Conservation (phyloP, 2,888 invertebrate species). For the Hydrotaea cyrtoneurina region DNA sequence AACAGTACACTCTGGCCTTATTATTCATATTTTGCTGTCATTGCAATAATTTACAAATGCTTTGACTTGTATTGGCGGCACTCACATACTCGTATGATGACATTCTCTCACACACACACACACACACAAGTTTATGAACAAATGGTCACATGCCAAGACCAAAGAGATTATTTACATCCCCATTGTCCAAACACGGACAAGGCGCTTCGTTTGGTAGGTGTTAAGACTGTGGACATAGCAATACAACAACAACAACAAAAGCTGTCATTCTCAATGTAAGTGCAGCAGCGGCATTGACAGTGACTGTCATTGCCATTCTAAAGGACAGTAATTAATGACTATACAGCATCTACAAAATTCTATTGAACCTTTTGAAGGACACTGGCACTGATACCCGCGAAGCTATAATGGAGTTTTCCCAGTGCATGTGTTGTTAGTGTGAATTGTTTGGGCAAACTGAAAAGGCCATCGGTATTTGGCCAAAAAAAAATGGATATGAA, state of each 20-base stretch:
- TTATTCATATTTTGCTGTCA: conserved; percentile 19
- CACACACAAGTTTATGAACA: background rate
- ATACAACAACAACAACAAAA: conserved; percentile 14
- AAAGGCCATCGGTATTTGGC: no score
- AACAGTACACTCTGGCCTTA: background rate
- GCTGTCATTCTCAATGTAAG: background rate
- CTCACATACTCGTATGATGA: conserved; percentile 37
- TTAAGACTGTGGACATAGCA: background rate
- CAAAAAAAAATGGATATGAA: no score
- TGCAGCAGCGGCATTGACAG: background rate
- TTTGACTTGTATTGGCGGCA: conserved; percentile 11
- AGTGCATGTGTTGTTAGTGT: no score
- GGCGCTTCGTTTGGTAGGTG: no score
- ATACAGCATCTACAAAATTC: background rate
- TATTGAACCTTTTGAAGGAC: background rate
- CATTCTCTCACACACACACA: conserved; percentile 48
- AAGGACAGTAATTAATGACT: conserved; percentile 18
- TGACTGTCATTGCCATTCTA: conserved; percentile 1
- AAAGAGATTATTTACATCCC: conserved; percentile 16
- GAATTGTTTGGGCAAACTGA: no score
- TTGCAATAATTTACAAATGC: conserved; percentile 21
- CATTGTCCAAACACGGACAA: background rate
- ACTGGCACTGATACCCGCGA: background rate
- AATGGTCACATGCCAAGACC: conserved; percentile 10
- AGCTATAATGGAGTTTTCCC: no score